Conservation (phyloP, 1,140 invertebrate species). For the Ceratitis capitata region DNA sequence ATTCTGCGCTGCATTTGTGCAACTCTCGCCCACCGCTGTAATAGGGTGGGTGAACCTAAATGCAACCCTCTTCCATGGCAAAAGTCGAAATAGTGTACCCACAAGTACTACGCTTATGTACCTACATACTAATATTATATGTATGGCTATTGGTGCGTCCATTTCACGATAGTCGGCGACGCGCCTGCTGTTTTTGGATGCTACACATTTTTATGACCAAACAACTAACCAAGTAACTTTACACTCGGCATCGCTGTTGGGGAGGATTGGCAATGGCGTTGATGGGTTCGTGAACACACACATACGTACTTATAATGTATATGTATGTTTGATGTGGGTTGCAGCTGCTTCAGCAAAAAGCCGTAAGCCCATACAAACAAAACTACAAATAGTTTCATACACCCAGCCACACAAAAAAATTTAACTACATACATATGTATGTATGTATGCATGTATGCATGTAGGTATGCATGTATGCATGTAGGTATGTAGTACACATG, state of each 20-base stretch:
- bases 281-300: too few relatives aligned
- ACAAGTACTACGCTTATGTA: neutral
- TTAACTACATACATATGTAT: neutral
- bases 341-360: neutral
- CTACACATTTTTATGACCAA: neutral
- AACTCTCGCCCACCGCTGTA: neutral
- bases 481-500: neutral
- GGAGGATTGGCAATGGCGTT: constrained; percentile 3
- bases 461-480: too few relatives aligned
- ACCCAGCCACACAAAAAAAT: too few relatives aligned
- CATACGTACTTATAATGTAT: too few relatives aligned
- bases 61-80: neutral
- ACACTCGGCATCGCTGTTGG: neutral
- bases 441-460: too few relatives aligned
- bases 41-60: neutral
- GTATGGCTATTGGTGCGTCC: too few relatives aligned
- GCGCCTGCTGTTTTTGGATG: neutral
- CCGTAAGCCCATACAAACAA: neutral
- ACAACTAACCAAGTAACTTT: neutral
- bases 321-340: neutral
- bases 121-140: too few relatives aligned
- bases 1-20: neutral
- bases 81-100: neutral
- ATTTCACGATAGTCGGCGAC: neutral
- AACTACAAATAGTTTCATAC: neutral